Evolutionary conservation across 2,888 invertebrate genomes (phyloP).

Genomic region (Griposia aprilina): DNA sequence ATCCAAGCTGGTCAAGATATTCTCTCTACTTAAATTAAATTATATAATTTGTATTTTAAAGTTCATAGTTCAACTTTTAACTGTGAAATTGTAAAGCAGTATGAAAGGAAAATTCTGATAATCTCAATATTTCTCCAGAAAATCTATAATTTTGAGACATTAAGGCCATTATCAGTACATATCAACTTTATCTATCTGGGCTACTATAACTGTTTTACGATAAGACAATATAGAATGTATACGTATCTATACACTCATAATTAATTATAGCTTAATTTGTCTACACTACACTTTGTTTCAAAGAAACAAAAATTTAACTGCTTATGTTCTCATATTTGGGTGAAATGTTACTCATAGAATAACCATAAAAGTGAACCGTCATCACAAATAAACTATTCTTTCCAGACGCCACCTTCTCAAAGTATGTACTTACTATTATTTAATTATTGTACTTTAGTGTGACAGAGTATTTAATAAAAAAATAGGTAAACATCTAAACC

Average conservation of each 20-base stretch:
- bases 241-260: conserved; percentile 32
- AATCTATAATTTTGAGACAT: not conserved
- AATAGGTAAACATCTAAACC: too few species aligned
- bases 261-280: conserved; percentile 12
- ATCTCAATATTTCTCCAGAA: not conserved
- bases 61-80: not conserved
- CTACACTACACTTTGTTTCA: not conserved
- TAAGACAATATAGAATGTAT: conserved; percentile 9
- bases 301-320: not conserved
- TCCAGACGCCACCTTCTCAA: too few species aligned
- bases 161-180: conserved; percentile 8
- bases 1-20: not conserved
- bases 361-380: too few species aligned
- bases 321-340: too few species aligned
- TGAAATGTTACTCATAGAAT: too few species aligned
- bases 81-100: not conserved
- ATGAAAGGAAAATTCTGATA: not conserved
- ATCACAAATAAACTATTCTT: too few species aligned
- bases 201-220: conserved; percentile 6
- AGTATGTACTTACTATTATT: too few species aligned
- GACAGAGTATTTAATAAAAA: too few species aligned
- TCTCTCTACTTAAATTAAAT: not conserved
- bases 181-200: conserved; percentile 47
- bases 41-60: not conserved
- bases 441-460: too few species aligned